Base-by-base conservation (phyloP, 2,888 invertebrate species). In the Callinectes sapidus region DNA sequence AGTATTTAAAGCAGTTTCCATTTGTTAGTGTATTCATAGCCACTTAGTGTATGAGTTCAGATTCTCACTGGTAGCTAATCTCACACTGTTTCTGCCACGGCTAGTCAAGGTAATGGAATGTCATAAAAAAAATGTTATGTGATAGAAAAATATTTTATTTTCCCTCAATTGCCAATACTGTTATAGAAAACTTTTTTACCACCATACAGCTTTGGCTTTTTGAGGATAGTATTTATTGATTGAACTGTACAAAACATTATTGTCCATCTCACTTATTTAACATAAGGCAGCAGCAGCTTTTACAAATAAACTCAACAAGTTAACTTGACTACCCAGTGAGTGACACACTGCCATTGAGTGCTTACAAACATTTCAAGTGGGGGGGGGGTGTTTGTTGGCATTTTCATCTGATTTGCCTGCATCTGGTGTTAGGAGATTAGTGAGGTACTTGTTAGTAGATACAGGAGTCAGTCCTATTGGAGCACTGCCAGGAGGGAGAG, bases 401-500 rank as follows among this genome's bases (percentile, higher is more conserved):
- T 87, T 91, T 66, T 91, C 91, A 66, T 91, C 91, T 28, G 77
- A 39, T 89, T 89, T 89, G n/a, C 14, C 91, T n/a, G 35, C 35
- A 42, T 89, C 90, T n/a, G 92, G 90, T n/a, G 87, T 87, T n/a
- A 92, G 71, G 32, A 92, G 77, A 32, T 86, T 92, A 66, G 85
- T 92, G 55, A 92, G 77, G 77, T 90, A 92, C 54, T 92, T 92
- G 77, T 88, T 91, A 28, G 87, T 91, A 1, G 91, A 91, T 32
- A 91, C 66, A 61, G 92, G 55, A n/a, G 66, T 66, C 16, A 55
- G 5, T 39, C 87, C 71, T n/a, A 23, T 32, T 88, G 71, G n/a
- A n/a, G 77, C 87, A 23, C 42, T 48, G 48, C 66, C 86, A 42
- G 90, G 48, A 23, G 90, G 48, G 55, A 48, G 66, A 16, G 86